phyloP scores from a whole-genome alignment of 2,888 invertebrate species.

The Drosophila sordidapex region DNA sequence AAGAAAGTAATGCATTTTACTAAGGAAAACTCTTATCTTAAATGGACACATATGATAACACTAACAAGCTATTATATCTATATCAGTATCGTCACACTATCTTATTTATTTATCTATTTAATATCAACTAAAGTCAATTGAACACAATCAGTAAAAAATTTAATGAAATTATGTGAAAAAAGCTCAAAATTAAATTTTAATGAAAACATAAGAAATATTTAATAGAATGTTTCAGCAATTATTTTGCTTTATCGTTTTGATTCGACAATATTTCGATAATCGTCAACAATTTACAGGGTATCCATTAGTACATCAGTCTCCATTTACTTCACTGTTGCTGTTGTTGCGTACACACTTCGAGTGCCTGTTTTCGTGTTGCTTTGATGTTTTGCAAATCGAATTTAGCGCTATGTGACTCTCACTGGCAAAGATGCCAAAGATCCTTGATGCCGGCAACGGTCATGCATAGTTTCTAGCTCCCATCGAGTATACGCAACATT shows the following conservation, averaged over 20 bases:
- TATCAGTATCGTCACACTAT: not conserved
- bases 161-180: too few relatives aligned
- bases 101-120: too few relatives aligned
- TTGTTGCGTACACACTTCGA: conserved; percentile 17
- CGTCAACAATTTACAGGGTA: conserved; percentile 7
- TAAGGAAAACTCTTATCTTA: not conserved
- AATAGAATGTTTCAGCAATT: too few relatives aligned
- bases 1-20: not conserved
- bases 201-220: too few relatives aligned
- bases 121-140: too few relatives aligned
- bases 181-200: too few relatives aligned
- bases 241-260: not conserved
- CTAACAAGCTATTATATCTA: not conserved
- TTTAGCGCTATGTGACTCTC: conserved; percentile 53
- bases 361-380: conserved; percentile 36
- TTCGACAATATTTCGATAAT: not conserved
- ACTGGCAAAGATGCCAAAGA: conserved; percentile 19
- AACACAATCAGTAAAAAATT: too few relatives aligned
- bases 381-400: conserved; percentile 77
- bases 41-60: not conserved
- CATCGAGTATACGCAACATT: conserved; percentile 70
- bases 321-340: conserved; percentile 28
- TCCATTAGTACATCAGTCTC: conserved; percentile 8
- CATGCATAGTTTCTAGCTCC: conserved; percentile 22
- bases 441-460: not conserved